phyloP scores from a whole-genome alignment of 1,140 invertebrate species.

The Danaus plexippus region DNA sequence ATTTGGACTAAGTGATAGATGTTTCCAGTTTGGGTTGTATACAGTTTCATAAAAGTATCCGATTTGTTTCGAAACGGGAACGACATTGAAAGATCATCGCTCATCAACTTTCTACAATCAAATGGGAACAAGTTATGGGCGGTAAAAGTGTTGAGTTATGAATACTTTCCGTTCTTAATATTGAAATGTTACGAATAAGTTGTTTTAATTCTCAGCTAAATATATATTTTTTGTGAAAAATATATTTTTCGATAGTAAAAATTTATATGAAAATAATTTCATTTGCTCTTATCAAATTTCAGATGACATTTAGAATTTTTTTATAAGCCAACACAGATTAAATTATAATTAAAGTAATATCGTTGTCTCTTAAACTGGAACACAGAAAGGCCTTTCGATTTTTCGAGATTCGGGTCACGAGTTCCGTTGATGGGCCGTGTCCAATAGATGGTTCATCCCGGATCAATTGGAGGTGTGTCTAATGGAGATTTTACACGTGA shows the following conservation, averaged over 20 bases:
- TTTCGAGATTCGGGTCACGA: constrained; percentile 57
- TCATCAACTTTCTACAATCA: constrained; percentile 23
- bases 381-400: constrained; percentile 32
- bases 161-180: too few species aligned
- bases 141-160: too few species aligned
- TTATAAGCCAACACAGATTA: not conserved
- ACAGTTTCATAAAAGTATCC: constrained; percentile 22
- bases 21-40: too few species aligned
- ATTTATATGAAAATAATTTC: not conserved
- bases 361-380: not conserved
- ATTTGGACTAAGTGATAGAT: too few species aligned
- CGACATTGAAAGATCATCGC: constrained; percentile 20
- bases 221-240: constrained; percentile 2
- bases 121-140: constrained; percentile 1
- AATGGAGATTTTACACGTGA: constrained; percentile 69
- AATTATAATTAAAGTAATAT: constrained; percentile 1
- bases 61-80: constrained; percentile 13
- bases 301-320: not conserved
- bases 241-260: not conserved
- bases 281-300: not conserved
- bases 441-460: constrained; percentile 61
- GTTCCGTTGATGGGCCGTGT: constrained; percentile 56
- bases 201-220: constrained; percentile 2
- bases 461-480: constrained; percentile 59
- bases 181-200: too few species aligned